Conservation (phyloP, 2,113 vertebrate species). For the Sylvilagus bachmani region DNA sequence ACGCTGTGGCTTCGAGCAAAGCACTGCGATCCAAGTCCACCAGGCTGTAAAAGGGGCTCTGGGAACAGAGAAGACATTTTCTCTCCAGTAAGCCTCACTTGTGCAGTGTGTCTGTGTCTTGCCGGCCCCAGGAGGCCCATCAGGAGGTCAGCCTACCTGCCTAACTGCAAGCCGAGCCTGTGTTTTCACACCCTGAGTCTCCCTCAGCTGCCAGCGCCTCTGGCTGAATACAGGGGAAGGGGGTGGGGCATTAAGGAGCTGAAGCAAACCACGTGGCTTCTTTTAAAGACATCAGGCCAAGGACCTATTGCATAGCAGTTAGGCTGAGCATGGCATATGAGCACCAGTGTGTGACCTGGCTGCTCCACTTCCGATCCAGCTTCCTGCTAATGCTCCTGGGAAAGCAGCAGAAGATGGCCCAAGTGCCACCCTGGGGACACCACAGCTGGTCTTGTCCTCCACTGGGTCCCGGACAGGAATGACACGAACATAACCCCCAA, state of each 20-base stretch:
- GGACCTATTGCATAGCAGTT: no score
- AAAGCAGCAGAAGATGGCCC: no score
- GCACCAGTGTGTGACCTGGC: not conserved
- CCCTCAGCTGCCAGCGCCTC: not conserved
- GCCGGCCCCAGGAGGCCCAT: no score
- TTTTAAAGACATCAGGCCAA: not conserved
- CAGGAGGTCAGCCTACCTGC: no score
- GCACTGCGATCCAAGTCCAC: not conserved
- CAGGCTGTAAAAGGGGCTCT: not conserved
- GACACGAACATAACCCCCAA: not conserved
- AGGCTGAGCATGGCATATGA: no score
- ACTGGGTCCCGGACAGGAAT: not conserved
- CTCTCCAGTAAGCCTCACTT: conserved; percentile 87
- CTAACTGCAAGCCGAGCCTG: not conserved
- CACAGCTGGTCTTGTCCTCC: not conserved
- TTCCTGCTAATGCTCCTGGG: no score
- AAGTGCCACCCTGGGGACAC: no score
- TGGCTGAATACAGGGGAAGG: not conserved
- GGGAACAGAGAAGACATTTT: conserved; percentile 68
- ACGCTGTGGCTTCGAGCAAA: not conserved
- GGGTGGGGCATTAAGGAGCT: not conserved
- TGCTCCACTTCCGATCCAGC: no score
- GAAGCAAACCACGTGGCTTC: not conserved
- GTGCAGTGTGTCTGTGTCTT: conserved; percentile 34
- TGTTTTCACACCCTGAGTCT: not conserved